Evolutionary conservation across 2,113 vertebrate genomes (phyloP), one percentile per base, ranked within the genome.

Genomic region (Numida meleagris): DNA sequence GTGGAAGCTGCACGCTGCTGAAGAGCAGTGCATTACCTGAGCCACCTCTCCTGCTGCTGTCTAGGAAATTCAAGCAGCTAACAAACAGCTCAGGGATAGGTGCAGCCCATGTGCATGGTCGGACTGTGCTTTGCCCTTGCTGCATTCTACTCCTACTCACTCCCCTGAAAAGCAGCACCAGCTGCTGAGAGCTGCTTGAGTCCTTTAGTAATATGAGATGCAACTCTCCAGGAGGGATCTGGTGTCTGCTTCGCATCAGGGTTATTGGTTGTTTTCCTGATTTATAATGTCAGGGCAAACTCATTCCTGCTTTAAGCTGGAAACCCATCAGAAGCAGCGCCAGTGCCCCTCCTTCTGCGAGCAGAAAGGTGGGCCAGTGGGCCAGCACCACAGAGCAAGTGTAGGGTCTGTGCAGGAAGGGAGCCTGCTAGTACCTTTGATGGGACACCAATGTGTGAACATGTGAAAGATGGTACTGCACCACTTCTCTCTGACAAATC

Each of bases 91-190:
- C 59, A 78, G 25, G 67, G 91, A 73, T 33, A 84, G 42, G 20
- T 46, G 58, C 38, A 79, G 31, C 38, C 42, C 29, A 61, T 36
- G 51, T 63, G 83, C 57, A 23, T 23, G 58, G 9, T 66, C 0
- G 0, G n/a, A 75, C 43, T 4, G 12, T 0, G 0, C 46, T 76
- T 77, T 86, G 50, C 66, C 78, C 10, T 0, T 42, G 29, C 10
- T 87, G 50, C 9, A 71, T 63, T 67, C 42, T 88, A 43, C 59
- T 91, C 80, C 68, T 87, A 42, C 80, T 80, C 45, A 42, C 50
- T 43, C 10, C 50, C 14, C 29, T 82, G 87, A 94, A 87, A 89
- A 90, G 72, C 84, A 94, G 86, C 75, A 91, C 53, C 84, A 95
- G 86, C 78, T 94, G 81, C 91, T 76, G 74, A 75, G 57, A 24